Evolutionary conservation across 92 coral and sea anemone species (phyloP).

Genomic region (Chrysogorgia sp.): DNA sequence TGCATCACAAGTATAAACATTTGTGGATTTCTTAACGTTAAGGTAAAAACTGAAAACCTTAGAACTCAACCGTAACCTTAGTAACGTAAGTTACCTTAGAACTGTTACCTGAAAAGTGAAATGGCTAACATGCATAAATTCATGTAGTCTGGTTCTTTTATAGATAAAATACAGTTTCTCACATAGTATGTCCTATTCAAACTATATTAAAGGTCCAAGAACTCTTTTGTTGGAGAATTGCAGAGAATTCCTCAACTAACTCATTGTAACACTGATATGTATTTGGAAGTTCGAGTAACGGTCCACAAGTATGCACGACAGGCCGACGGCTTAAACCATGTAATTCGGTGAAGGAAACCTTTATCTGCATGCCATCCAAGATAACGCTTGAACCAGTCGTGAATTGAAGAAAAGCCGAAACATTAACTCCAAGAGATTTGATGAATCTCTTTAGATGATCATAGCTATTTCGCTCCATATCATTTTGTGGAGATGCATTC

Average conservation of each 20-base stretch:
- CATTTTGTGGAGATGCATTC: constrained; percentile 15
- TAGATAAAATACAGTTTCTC: too few species aligned
- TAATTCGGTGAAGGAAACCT: constrained; percentile 13
- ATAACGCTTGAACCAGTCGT: constrained; percentile 20
- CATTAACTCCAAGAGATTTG: constrained; percentile 20
- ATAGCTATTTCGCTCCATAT: background rate
- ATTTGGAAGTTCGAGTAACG: constrained; percentile 4
- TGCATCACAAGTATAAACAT: too few species aligned
- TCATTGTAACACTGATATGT: constrained; percentile 18
- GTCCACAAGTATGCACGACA: constrained; percentile 12
- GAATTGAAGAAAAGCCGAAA: constrained; percentile 19
- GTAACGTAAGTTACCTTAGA: too few species aligned
- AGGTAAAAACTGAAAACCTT: too few species aligned
- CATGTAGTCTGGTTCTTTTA: too few species aligned
- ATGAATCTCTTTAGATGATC: constrained; percentile 6
- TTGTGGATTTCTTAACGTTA: too few species aligned
- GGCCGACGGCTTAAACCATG: constrained; percentile 7
- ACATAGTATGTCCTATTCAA: too few species aligned
- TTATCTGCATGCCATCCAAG: constrained; percentile 8
- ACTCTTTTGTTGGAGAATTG: background rate
- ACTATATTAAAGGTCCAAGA: constrained; percentile 1
- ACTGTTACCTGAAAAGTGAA: too few species aligned
- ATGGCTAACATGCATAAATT: too few species aligned
- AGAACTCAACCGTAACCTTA: too few species aligned
- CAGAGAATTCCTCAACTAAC: constrained; percentile 8